A percentile compares a stretch with the other conserved stretches of the same genome.
Conservation (phyloP, 2,113 vertebrate species). For the Agapornis roseicollis region DNA sequence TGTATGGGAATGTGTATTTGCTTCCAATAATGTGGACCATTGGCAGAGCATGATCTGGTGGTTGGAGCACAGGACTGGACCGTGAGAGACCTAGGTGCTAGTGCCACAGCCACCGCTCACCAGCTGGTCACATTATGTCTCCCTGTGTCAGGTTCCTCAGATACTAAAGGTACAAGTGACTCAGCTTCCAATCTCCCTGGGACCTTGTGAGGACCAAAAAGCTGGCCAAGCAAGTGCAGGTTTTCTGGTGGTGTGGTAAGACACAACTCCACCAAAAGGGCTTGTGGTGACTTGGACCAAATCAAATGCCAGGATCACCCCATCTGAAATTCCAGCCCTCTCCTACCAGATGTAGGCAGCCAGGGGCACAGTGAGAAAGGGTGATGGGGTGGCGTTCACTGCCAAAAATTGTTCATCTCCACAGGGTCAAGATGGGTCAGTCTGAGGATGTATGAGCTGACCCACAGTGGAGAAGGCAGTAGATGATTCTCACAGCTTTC, state of each 20-base stretch:
- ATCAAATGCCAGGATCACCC: neutral
- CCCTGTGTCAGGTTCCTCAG: slow-evolving; percentile 15
- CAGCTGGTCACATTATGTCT: slow-evolving; percentile 42
- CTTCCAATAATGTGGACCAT: slow-evolving; percentile 56
- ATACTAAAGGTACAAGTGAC: neutral
- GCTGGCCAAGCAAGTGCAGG: neutral
- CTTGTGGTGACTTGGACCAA: neutral
- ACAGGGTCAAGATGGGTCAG: neutral
- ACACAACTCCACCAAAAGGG: neutral
- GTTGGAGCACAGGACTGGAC: neutral
- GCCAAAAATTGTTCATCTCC: neutral
- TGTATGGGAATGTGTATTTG: neutral
- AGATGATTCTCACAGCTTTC: slow-evolving; percentile 5
- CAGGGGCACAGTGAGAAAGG: neutral
- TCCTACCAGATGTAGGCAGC: neutral
- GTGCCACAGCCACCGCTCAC: neutral
- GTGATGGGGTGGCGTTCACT: neutral
- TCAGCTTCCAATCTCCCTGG: neutral
- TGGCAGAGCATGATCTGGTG: slow-evolving; percentile 13
- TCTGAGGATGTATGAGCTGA: neutral
- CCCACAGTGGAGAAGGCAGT: neutral
- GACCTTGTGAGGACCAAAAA: neutral
- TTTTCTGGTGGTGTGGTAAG: neutral
- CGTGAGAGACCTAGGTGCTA: neutral
- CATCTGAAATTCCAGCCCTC: neutral